A percentile compares a stretch with the other conserved stretches of the same genome.
Evolutionary conservation across 2,113 vertebrate species (phyloP).

Genomic region (Romanogobio albipinnatus): DNA sequence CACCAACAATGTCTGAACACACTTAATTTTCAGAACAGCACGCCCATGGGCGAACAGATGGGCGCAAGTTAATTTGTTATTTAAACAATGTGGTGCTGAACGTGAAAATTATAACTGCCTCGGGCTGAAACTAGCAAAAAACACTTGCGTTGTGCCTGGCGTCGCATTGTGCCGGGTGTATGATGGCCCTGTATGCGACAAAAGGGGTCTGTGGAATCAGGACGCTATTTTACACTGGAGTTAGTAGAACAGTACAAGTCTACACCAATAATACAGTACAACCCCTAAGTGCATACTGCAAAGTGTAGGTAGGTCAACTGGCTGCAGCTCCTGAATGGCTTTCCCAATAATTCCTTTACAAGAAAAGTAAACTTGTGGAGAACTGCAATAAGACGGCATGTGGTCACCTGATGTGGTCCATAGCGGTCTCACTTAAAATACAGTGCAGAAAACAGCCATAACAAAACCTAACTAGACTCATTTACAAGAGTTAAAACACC

Average conservation of each 20-base stretch:
- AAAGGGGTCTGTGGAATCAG: neutral
- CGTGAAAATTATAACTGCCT: no score
- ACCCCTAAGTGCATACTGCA: neutral
- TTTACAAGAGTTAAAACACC: slow-evolving; percentile 32
- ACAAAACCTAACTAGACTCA: neutral
- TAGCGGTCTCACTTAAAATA: neutral
- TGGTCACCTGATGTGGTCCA: neutral
- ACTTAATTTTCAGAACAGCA: no score
- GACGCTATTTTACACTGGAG: neutral
- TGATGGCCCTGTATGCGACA: neutral
- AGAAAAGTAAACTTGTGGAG: neutral
- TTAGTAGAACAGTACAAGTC: neutral
- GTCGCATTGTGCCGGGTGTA: no score
- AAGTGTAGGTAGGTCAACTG: neutral
- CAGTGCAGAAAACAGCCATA: neutral
- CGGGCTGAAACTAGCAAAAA: no score
- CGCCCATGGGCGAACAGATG: no score
- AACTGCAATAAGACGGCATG: neutral
- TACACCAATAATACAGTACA: neutral
- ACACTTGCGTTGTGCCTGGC: no score
- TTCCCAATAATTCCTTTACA: slow-evolving; percentile 8
- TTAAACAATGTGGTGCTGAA: no score
- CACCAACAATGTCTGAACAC: no score
- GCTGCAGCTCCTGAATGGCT: neutral
- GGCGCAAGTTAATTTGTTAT: no score